phyloP scores from a whole-genome alignment of 2,888 invertebrate species.

The Aspidiotus rigidus region DNA sequence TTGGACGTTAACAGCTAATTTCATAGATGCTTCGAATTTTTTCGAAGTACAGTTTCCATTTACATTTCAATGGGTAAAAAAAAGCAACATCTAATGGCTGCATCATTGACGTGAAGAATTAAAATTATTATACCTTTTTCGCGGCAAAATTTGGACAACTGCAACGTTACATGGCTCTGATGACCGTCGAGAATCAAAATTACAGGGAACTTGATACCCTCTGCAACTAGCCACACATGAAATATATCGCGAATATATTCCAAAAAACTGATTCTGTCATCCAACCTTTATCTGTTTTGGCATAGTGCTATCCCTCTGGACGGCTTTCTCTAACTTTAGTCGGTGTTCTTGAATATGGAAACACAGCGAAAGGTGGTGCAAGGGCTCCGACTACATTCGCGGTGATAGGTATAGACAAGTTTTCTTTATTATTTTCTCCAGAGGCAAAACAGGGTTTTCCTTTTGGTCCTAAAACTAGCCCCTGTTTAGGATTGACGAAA shows the following conservation, averaged over 20 bases:
- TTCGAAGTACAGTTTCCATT: constrained; percentile 36
- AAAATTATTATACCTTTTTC: constrained; percentile 36
- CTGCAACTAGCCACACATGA: not conserved
- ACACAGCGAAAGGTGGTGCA: too few relatives aligned
- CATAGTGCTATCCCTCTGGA: not conserved
- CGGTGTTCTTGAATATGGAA: too few relatives aligned
- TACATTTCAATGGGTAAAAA: constrained; percentile 36
- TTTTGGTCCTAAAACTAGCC: too few relatives aligned
- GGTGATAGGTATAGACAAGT: too few relatives aligned
- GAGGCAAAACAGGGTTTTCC: too few relatives aligned
- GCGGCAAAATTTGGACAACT: constrained; percentile 36
- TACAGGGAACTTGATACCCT: constrained; percentile 30
- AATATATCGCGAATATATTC: not conserved
- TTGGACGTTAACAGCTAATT: not conserved
- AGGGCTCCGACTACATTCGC: too few relatives aligned
- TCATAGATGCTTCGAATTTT: constrained; percentile 16
- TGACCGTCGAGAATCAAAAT: constrained; percentile 43
- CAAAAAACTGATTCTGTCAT: not conserved
- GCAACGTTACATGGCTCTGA: constrained; percentile 40
- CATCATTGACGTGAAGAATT: constrained; percentile 37
- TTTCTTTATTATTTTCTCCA: too few relatives aligned
- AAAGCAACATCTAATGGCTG: constrained; percentile 38
- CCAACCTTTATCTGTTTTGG: not conserved
- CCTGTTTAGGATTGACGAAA: too few relatives aligned
- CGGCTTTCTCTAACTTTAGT: not conserved